phyloP scores from a whole-genome alignment of 2,888 invertebrate species.

The Scaptomyza caliginosa region DNA sequence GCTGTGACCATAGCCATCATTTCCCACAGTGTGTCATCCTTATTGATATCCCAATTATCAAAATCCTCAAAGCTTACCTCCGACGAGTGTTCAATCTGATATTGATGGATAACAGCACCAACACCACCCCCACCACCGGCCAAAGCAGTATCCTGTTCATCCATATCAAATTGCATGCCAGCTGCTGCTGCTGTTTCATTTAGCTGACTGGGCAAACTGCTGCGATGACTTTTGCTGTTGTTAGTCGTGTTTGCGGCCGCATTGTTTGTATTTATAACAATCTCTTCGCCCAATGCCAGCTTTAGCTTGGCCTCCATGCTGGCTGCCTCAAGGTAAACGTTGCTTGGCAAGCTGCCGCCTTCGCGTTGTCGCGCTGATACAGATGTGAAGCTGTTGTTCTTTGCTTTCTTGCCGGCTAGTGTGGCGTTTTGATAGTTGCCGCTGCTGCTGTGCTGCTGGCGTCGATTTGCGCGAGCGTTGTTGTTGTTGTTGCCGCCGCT shows the following conservation, averaged over 20 bases:
- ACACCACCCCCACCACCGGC: background rate
- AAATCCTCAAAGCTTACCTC: constrained; percentile 57
- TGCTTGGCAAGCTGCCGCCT: constrained; percentile 87
- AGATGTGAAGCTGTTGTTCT: constrained; percentile 66
- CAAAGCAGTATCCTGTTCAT: constrained; percentile 25
- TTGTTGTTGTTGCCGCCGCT: background rate
- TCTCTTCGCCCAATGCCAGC: constrained; percentile 25
- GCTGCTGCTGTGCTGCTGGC: constrained; percentile 59
- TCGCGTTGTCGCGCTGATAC: constrained; percentile 86
- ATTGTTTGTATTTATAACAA: constrained; percentile 4
- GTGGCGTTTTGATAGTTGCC: constrained; percentile 56
- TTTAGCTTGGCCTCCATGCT: constrained; percentile 62
- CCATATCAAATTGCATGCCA: constrained; percentile 43
- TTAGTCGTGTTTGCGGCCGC: constrained; percentile 25
- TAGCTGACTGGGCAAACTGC: constrained; percentile 48
- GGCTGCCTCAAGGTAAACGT: constrained; percentile 81
- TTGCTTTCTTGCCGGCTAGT: constrained; percentile 63
- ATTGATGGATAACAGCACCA: constrained; percentile 11
- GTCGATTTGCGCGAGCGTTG: constrained; percentile 61
- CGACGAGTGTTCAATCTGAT: constrained; percentile 25
- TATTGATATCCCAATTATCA: constrained; percentile 25
- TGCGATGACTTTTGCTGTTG: constrained; percentile 27
- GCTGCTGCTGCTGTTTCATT: constrained; percentile 31
- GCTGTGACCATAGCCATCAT: constrained; percentile 4
- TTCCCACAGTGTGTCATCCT: constrained; percentile 36